Evolutionary conservation across 2,888 invertebrate species (phyloP).

Genomic region (Stenchaetothrips biformis): DNA sequence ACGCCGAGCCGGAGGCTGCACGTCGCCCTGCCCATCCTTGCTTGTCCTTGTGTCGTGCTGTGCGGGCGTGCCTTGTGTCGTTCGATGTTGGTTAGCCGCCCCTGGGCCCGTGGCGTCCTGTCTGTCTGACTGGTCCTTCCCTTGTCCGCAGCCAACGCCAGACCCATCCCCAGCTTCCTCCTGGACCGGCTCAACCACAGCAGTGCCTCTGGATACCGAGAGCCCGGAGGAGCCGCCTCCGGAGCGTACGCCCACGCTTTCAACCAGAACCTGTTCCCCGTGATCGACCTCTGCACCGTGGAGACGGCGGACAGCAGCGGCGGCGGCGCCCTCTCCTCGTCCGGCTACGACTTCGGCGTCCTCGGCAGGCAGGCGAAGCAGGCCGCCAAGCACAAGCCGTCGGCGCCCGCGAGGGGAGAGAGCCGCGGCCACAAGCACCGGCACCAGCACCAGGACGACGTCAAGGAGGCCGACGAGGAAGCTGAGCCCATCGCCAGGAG

Average conservation of each 20-base stretch:
- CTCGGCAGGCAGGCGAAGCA: not conserved
- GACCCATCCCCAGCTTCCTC: constrained; percentile 47
- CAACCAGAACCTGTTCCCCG: constrained; percentile 43
- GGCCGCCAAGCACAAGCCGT: not conserved
- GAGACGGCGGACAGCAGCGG: constrained; percentile 42
- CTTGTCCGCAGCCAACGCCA: constrained; percentile 45
- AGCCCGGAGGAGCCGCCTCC: constrained; percentile 35
- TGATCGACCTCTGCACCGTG: constrained; percentile 47
- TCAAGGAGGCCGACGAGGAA: not conserved
- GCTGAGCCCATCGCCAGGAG: not conserved
- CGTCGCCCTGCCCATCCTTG: not conserved
- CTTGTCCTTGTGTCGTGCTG: not conserved
- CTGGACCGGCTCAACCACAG: constrained; percentile 39
- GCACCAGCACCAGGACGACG: not conserved
- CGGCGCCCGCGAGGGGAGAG: too few relatives aligned
- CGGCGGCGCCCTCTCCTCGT: constrained; percentile 4
- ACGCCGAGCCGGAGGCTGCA: too few relatives aligned
- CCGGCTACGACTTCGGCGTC: constrained; percentile 1
- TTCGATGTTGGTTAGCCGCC: not conserved
- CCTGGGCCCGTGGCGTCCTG: not conserved
- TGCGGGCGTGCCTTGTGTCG: not conserved
- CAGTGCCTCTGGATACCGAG: constrained; percentile 42
- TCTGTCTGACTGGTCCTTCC: constrained; percentile 17
- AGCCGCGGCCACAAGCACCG: not conserved
- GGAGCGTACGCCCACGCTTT: constrained; percentile 28